Evolutionary conservation across 2,888 invertebrate species (phyloP).

Genomic region (Melanostoma mellinum): DNA sequence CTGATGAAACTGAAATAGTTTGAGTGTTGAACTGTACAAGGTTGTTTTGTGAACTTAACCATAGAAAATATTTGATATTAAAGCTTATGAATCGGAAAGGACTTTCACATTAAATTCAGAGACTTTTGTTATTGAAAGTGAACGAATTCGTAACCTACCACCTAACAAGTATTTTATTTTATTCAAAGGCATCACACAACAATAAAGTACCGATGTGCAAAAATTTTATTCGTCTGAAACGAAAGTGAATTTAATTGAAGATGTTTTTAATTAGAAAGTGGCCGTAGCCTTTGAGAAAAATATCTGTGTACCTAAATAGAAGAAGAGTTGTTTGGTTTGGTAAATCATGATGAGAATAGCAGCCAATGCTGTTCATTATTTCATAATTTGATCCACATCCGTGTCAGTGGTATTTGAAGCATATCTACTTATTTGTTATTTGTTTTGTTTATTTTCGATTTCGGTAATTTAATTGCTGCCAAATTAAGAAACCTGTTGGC

Average conservation of each 20-base stretch:
- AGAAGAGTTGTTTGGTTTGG: not conserved
- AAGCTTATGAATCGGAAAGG: not conserved
- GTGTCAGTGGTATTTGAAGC: not conserved
- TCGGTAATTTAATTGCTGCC: not conserved
- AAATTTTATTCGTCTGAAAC: conserved; percentile 22
- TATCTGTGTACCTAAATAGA: not conserved
- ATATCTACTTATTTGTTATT: not conserved
- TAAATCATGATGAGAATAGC: not conserved
- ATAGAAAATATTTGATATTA: not conserved
- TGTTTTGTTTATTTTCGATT: not conserved
- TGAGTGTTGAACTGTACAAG: conserved; percentile 3
- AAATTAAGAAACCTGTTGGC: too few species aligned
- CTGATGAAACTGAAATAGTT: conserved; percentile 38
- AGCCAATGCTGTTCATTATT: too few species aligned
- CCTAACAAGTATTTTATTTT: not conserved
- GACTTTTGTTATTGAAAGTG: not conserved
- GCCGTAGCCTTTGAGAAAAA: conserved; percentile 6
- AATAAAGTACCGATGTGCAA: conserved; percentile 7
- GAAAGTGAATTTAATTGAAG: conserved; percentile 25
- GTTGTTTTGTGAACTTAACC: conserved; percentile 44
- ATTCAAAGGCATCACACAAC: not conserved
- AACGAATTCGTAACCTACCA: not conserved
- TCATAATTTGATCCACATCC: too few species aligned
- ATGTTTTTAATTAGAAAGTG: conserved; percentile 15
- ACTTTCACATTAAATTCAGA: not conserved